These are phyloP conservation scores for Lampris incognitus DNA, from an alignment of 2,113 vertebrate genomes.

Conservation along the genomic window DNA sequence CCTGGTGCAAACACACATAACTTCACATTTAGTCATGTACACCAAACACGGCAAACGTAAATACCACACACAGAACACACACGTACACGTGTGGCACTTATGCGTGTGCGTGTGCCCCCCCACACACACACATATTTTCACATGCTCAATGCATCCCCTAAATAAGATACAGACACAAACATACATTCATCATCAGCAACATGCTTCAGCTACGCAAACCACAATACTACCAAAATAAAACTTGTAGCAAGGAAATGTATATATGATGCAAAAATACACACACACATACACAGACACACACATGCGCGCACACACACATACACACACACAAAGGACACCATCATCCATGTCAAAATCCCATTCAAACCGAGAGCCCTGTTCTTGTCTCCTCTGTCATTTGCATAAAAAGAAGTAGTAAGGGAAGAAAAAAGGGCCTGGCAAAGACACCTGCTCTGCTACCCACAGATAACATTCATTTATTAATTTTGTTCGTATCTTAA, in stretches of 20 bases:
- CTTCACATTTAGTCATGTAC: too few species aligned
- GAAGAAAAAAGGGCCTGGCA: slow-evolving; percentile 62
- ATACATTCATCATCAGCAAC: too few species aligned
- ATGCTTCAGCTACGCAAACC: too few species aligned
- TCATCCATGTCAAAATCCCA: slow-evolving; percentile 52
- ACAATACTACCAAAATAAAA: neutral
- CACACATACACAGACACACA: slow-evolving; percentile 8
- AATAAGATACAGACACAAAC: too few species aligned
- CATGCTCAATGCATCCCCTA: too few species aligned
- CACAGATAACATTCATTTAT: slow-evolving; percentile 74
- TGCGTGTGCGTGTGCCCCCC: too few species aligned
- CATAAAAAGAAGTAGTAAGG: slow-evolving; percentile 52
- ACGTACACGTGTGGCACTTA: too few species aligned
- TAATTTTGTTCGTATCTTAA: slow-evolving; percentile 65
- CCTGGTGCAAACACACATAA: too few species aligned
- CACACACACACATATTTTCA: too few species aligned
- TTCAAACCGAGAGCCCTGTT: slow-evolving; percentile 49
- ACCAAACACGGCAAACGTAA: too few species aligned
- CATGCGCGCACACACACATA: slow-evolving; percentile 17
- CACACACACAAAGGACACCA: slow-evolving; percentile 15
- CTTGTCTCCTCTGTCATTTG: slow-evolving; percentile 56
- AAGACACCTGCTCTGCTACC: slow-evolving; percentile 55
- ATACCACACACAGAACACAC: too few species aligned
- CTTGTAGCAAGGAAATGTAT: neutral
- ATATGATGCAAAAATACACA: slow-evolving; percentile 30